Evolutionary conservation across 35 echinoderm and acorn worm species (phyloP).

Genomic region (Lytechinus pictus): DNA sequence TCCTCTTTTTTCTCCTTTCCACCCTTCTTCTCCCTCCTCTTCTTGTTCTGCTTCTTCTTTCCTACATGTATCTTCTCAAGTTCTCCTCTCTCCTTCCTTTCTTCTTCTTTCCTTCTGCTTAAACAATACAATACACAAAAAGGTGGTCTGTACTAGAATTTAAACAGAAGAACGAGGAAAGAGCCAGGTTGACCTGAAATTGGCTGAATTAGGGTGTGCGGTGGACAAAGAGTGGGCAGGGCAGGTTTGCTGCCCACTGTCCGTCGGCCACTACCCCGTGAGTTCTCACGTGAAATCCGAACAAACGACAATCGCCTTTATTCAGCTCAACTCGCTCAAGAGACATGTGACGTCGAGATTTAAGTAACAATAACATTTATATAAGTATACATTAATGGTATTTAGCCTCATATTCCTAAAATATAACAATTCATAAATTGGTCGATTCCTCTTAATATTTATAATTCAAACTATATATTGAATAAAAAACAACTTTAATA

Average conservation of each 20-base stretch:
- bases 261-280: not conserved
- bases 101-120: too few relatives aligned
- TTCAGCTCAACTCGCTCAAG: not conserved
- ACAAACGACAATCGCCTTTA: not conserved
- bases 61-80: too few relatives aligned
- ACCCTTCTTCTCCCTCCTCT: too few relatives aligned
- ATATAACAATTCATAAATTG: not conserved
- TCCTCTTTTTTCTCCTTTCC: too few relatives aligned
- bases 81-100: too few relatives aligned
- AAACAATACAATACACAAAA: too few relatives aligned
- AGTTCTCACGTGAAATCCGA: not conserved
- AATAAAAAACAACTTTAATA: not conserved
- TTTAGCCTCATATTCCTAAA: not conserved
- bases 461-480: not conserved
- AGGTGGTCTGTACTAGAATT: too few relatives aligned
- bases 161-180: too few relatives aligned
- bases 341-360: not conserved
- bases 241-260: not conserved
- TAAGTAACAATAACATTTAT: not conserved
- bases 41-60: too few relatives aligned
- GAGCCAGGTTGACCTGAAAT: not conserved
- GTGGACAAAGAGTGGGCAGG: not conserved
- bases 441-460: not conserved
- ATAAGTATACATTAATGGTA: not conserved
- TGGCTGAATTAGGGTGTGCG: not conserved